Conservation (phyloP, 2,888 invertebrate species). For the Biston betularia region DNA sequence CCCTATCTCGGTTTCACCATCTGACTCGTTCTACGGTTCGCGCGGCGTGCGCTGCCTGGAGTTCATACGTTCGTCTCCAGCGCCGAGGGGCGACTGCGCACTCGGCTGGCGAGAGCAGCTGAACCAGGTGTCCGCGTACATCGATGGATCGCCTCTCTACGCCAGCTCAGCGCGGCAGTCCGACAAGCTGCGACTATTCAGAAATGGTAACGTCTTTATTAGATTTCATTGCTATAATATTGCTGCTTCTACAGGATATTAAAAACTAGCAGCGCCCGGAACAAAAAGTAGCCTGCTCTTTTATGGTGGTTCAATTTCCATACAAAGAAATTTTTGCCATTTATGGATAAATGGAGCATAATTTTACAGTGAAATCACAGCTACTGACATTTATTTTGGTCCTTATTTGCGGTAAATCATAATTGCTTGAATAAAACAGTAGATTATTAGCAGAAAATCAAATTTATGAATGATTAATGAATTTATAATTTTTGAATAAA, state of each 20-base stretch:
- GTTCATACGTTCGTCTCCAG: conserved; percentile 93
- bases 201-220: conserved; percentile 85
- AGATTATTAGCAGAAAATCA: too few relatives aligned
- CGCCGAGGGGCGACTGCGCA: conserved; percentile 92
- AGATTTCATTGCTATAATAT: not conserved
- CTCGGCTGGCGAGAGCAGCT: conserved; percentile 94
- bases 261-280: too few relatives aligned
- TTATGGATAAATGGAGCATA: too few relatives aligned
- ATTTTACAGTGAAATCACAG: too few relatives aligned
- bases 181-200: conserved; percentile 91
- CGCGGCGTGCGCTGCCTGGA: conserved; percentile 92
- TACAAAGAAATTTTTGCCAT: too few relatives aligned
- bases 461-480: too few relatives aligned
- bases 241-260: not conserved
- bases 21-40: conserved; percentile 90
- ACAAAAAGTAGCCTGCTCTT: too few relatives aligned
- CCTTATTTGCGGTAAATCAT: too few relatives aligned
- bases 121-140: conserved; percentile 92
- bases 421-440: too few relatives aligned
- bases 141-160: conserved; percentile 94
- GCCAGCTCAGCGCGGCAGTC: conserved; percentile 91
- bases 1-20: conserved; percentile 90
- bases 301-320: too few relatives aligned
- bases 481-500: too few relatives aligned
- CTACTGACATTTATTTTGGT: too few relatives aligned